Evolutionary conservation across 2,113 vertebrate genomes (phyloP).

Genomic region (Cricetomys ansorgei): DNA sequence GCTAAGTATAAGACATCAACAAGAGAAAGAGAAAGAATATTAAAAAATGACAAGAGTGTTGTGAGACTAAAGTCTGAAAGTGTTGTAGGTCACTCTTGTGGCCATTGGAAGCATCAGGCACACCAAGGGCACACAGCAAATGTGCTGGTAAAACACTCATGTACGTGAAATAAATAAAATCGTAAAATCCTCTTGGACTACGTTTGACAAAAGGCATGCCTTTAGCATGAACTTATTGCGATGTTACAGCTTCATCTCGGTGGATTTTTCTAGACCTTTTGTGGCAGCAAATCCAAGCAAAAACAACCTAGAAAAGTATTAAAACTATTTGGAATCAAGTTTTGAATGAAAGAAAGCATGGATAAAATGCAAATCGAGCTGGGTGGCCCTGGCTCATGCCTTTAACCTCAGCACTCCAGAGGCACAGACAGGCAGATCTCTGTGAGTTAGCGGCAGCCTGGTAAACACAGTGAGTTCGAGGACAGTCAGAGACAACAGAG

Average conservation of each 20-base stretch:
- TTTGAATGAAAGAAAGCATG: neutral
- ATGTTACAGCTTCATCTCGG: neutral
- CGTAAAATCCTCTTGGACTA: neutral
- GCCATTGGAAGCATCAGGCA: neutral
- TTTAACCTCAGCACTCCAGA: too few species aligned
- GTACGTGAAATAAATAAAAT: neutral
- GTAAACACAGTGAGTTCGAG: too few species aligned
- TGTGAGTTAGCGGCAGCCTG: too few species aligned
- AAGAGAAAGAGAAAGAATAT: neutral
- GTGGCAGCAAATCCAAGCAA: neutral
- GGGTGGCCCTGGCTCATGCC: too few species aligned
- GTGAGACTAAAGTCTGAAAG: neutral
- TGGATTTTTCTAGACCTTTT: neutral
- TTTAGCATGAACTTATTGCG: neutral
- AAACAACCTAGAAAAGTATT: neutral
- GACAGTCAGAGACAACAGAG: too few species aligned
- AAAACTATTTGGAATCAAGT: neutral
- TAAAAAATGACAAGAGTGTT: neutral
- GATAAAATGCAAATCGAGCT: neutral
- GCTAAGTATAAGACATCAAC: neutral
- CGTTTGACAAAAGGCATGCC: neutral
- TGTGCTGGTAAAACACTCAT: neutral
- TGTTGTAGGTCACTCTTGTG: neutral
- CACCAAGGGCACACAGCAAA: neutral
- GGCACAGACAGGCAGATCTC: too few species aligned